A percentile compares a stretch with the other conserved stretches of the same genome.
phyloP scores from a whole-genome alignment of 2,113 vertebrate species.

The Pagrus major region DNA sequence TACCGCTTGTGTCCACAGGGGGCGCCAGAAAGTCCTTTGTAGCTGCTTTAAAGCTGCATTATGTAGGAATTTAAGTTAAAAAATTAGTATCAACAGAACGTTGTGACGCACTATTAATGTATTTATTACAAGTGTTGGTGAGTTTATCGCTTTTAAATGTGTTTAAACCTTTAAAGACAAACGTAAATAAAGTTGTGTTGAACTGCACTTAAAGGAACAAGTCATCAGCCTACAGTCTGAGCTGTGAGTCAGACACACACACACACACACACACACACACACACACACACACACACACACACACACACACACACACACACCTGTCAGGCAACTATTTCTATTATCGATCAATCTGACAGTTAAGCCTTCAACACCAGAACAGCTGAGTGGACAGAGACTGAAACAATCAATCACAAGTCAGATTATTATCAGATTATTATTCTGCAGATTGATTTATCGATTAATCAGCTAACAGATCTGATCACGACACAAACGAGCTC shows the following conservation, averaged over 20 bases:
- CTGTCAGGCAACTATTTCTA: too few species aligned
- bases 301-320: not conserved
- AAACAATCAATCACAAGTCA: not conserved
- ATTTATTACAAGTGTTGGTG: too few species aligned
- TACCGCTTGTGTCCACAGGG: too few species aligned
- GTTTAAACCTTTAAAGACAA: accelerated
- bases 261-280: constrained; percentile 2
- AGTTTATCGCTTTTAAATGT: too few species aligned
- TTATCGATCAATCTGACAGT: too few species aligned
- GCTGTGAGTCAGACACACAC: not conserved
- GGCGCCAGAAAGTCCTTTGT: too few species aligned
- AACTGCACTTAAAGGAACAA: not conserved
- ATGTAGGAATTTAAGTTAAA: too few species aligned
- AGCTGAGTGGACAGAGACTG: not conserved
- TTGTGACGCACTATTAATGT: too few species aligned
- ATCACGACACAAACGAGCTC: too few species aligned
- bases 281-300: constrained; percentile 8
- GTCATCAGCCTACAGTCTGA: not conserved
- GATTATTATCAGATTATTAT: not conserved
- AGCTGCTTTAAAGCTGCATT: too few species aligned
- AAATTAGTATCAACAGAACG: too few species aligned
- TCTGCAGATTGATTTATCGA: not conserved
- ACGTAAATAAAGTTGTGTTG: not conserved
- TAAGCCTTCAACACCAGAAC: too few species aligned
- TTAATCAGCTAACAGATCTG: not conserved